Percentiles rank a stretch among this genome's conserved stretches.
phyloP scores from a whole-genome alignment of 1,140 invertebrate species.

The Drosophila parvula region DNA sequence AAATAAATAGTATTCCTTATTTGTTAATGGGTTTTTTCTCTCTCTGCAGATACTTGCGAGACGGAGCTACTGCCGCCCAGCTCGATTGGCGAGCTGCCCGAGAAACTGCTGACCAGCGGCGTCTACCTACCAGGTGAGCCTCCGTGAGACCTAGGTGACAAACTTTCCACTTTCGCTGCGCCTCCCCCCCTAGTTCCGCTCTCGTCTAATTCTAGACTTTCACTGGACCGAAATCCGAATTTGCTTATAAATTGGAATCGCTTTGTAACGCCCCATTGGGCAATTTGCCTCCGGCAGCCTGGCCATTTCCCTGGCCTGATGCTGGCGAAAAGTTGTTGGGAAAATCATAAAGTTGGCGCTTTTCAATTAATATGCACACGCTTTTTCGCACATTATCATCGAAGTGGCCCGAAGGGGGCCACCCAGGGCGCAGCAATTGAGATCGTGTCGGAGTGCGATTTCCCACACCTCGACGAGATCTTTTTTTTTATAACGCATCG shows the following conservation, averaged over 20 bases:
- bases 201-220: constrained; percentile 75
- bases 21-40: neutral
- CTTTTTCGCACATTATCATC: constrained; percentile 81
- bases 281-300: constrained; percentile 54
- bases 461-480: constrained; percentile 41
- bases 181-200: constrained; percentile 16
- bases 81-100: constrained; percentile 85
- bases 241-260: constrained; percentile 74
- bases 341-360: constrained; percentile 40
- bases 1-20: too few relatives aligned
- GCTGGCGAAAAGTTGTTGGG: constrained; percentile 17
- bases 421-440: constrained; percentile 72
- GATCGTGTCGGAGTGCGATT: constrained; percentile 37
- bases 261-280: constrained; percentile 59
- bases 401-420: constrained; percentile 47
- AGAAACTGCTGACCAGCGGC: constrained; percentile 85
- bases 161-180: constrained; percentile 71
- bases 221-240: constrained; percentile 59
- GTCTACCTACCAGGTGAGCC: constrained; percentile 86
- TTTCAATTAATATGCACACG: constrained; percentile 78
- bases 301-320: constrained; percentile 31
- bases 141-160: constrained; percentile 40
- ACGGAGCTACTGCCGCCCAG: constrained; percentile 83
- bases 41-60: constrained; percentile 47
- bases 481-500: constrained; percentile 9